Conservation (phyloP, 2,888 invertebrate species). For the Apoda limacodes region DNA sequence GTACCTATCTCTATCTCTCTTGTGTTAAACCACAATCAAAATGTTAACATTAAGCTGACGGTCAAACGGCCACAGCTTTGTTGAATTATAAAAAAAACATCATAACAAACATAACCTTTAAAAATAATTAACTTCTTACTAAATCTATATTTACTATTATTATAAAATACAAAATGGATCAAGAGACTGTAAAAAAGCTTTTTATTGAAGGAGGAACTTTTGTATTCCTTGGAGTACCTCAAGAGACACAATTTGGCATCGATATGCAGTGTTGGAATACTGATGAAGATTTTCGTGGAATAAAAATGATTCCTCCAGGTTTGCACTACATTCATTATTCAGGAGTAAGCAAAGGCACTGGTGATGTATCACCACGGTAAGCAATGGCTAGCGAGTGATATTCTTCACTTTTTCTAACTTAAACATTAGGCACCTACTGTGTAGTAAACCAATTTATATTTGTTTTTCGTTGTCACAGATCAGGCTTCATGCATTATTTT, state of each 20-base stretch:
- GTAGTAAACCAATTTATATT: too few species aligned
- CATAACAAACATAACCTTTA: too few species aligned
- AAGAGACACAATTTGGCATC: constrained; percentile 96
- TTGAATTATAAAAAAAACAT: too few species aligned
- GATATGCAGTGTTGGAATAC: constrained; percentile 87
- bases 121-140: too few species aligned
- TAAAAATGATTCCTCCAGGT: constrained; percentile 99
- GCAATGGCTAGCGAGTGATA: too few species aligned
- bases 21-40: too few species aligned
- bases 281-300: constrained; percentile 91
- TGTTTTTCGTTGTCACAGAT: constrained; percentile 61
- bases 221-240: constrained; percentile 87
- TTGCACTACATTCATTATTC: constrained; percentile 94
- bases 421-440: too few species aligned
- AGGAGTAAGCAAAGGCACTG: constrained; percentile 70
- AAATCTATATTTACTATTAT: neutral
- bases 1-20: too few species aligned
- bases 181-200: constrained; percentile 79
- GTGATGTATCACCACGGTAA: constrained; percentile 76
- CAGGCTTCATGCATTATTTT: constrained; percentile 90
- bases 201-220: constrained; percentile 86
- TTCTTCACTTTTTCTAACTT: too few species aligned
- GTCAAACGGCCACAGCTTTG: too few species aligned
- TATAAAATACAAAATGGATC: constrained; percentile 76
- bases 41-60: too few species aligned